Evolutionary conservation across 2,113 vertebrate species (phyloP).

Genomic region (Megalops atlanticus): DNA sequence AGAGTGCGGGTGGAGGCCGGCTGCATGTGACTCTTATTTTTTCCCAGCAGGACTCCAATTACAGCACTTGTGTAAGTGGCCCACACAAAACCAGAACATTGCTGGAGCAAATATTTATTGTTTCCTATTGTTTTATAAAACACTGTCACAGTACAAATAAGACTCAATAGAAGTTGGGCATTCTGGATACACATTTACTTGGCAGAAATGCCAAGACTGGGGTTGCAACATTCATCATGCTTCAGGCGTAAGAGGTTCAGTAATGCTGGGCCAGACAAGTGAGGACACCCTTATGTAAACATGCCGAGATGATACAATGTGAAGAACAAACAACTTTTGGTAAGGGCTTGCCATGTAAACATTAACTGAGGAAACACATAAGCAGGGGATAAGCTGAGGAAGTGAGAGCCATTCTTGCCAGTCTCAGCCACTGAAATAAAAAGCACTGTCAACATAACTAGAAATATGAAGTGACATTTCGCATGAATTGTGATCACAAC

Average conservation of each 20-base stretch:
- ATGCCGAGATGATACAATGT: neutral
- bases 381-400: neutral
- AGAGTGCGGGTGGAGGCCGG: conserved; percentile 18
- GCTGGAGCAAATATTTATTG: too few species aligned
- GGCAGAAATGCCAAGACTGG: neutral
- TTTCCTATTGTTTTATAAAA: too few species aligned
- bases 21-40: conserved; percentile 42
- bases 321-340: neutral
- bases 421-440: neutral
- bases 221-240: neutral
- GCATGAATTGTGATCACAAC: neutral
- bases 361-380: neutral
- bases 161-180: too few species aligned
- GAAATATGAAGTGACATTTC: neutral
- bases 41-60: conserved; percentile 34
- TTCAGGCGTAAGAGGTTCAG: neutral
- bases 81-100: neutral
- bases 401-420: neutral
- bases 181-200: too few species aligned
- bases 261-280: neutral
- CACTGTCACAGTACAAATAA: too few species aligned
- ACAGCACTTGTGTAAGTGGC: neutral
- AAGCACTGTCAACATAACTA: neutral
- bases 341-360: neutral
- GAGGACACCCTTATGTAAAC: neutral